A percentile compares a stretch with the other conserved stretches of the same genome.
Evolutionary conservation across 2,113 vertebrate species (phyloP).

Genomic region (Acanthochromis polyacanthus): DNA sequence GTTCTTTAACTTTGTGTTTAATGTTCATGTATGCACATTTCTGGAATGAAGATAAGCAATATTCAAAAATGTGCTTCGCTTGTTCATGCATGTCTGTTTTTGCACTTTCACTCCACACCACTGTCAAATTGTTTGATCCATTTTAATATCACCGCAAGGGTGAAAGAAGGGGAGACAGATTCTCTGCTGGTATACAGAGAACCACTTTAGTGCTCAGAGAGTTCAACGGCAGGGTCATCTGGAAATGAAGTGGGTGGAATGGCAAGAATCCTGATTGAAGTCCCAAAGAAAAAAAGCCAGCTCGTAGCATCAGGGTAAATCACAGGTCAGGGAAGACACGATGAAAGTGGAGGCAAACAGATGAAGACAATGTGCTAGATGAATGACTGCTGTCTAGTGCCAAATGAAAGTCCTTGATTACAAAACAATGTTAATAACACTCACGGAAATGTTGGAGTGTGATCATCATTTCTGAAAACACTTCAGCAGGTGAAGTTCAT

Average conservation of each 20-base stretch:
- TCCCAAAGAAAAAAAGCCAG: not conserved
- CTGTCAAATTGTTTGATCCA: not conserved
- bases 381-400: not conserved
- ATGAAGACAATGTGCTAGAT: not conserved
- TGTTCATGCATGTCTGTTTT: not conserved
- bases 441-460: not conserved
- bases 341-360: not conserved
- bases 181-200: not conserved
- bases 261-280: not conserved
- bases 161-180: not conserved
- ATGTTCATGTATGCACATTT: constrained; percentile 15
- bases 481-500: not conserved
- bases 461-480: not conserved
- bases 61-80: not conserved
- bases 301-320: not conserved
- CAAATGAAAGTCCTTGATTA: not conserved
- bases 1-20: not conserved
- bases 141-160: not conserved
- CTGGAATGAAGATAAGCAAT: constrained; percentile 22
- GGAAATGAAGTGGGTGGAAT: not conserved
- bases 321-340: not conserved
- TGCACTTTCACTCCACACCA: not conserved
- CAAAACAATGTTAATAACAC: not conserved
- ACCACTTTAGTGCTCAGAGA: not conserved
- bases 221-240: not conserved